A percentile compares a stretch with the other conserved stretches of the same genome.
phyloP scores from a whole-genome alignment of 2,888 invertebrate genomes.

The Drosophila meridionalis region DNA sequence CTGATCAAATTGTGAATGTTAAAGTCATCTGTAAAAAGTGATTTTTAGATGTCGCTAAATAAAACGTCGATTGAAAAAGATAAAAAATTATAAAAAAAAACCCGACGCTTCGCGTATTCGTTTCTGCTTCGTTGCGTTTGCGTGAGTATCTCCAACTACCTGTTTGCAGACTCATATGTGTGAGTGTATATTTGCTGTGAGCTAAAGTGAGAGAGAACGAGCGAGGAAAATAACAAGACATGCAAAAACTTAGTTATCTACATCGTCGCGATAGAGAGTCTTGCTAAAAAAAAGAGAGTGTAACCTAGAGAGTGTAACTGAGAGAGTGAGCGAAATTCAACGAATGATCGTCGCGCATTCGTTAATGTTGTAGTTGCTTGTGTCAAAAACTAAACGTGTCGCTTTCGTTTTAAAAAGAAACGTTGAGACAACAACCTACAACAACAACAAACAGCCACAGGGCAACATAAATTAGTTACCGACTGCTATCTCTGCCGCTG shows the following conservation, averaged over 20 bases:
- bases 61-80: conserved; percentile 17
- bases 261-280: conserved; percentile 41
- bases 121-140: conserved; percentile 68
- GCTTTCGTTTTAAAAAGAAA: conserved; percentile 71
- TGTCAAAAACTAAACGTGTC: conserved; percentile 66
- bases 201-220: conserved; percentile 33
- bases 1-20: conserved; percentile 1
- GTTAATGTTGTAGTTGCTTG: conserved; percentile 40
- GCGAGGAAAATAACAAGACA: conserved; percentile 20
- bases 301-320: conserved; percentile 8
- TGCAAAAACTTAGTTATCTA: conserved; percentile 39
- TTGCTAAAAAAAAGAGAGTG: conserved; percentile 17
- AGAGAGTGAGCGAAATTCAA: conserved; percentile 39
- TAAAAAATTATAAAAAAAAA: conserved; percentile 54
- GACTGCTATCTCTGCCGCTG: conserved; percentile 16
- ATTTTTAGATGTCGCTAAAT: not conserved
- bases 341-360: conserved; percentile 35
- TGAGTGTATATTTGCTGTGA: conserved; percentile 39
- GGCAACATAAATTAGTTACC: conserved; percentile 56
- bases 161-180: conserved; percentile 62
- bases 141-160: conserved; percentile 63
- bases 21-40: not conserved
- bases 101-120: conserved; percentile 52
- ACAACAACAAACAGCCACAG: conserved; percentile 43
- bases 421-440: conserved; percentile 29